Evolutionary conservation across 2,888 invertebrate genomes (phyloP), one percentile per base, ranked within the genome.

Genomic region (Habrosyne pyritoides): DNA sequence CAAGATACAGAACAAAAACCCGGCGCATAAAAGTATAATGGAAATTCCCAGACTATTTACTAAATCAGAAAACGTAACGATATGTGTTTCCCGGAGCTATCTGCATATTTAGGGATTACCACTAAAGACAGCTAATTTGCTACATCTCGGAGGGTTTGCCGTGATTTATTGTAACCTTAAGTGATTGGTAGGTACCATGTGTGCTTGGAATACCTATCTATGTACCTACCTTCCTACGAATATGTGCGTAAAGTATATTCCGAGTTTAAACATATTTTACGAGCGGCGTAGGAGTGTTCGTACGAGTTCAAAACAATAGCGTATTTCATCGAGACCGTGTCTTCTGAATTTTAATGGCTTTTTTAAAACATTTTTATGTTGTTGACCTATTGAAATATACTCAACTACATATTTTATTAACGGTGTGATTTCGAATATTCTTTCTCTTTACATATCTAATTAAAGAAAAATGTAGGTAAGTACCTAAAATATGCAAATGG

Each of bases 71-170:
- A 21, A 60, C 59, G 57, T 57, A 59, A 53, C 56, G 56, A 53
- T 57, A 53, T 57, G 53, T 54, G 58, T 57, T 58, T 26, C 52
- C 52, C 54, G 59, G 53, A 54, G 59, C 60, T 71, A 61, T 65
- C 54, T 61, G 52, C 67, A 69, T 65, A 63, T 64, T 64, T 51
- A 56, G 68, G 73, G 72, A 76, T 77, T 77, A 74, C 59, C 55
- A 18, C 47, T 52, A 57, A 65, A 67, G 76, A 73, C 69, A 68
- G 69, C 63, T 69, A 73, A 77, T 77, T 75, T 71, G 69, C 64
- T 66, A 57, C 58, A 66, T 66, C 64, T 48, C 51, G 53, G 50
- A 14, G 47, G 28, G 46, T 49, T 61, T 57, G 21, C 21, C 21
- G 50, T 65, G 70, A 76, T 73, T 71, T 71, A 73, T 74, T 69